Evolutionary conservation across 2,797 vertebrate genomes (phyloP), one percentile per base, ranked within the genome.

Genomic region (Rhodeus uyekii): DNA sequence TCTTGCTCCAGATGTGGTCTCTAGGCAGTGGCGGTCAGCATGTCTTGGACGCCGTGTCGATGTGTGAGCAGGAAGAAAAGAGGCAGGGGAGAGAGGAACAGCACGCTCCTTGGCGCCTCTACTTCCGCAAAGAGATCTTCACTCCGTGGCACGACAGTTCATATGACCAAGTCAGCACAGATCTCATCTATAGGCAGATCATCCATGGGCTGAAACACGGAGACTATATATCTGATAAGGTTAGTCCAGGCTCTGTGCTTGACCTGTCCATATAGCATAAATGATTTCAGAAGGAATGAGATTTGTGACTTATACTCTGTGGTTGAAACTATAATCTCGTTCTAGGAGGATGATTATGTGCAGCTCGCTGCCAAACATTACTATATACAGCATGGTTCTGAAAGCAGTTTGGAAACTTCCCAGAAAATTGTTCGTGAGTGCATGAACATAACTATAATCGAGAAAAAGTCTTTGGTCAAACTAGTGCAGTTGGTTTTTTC

Each of bases 81-180:
- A 95, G 95, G 84, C 92, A 90, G n/a, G 95, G 95, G 0, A 92
- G 84, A 0, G 91, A 92, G 0, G 96, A 97, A 76, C 94, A 93
- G 81, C 90, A 95, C 0, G 83, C 96, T 0, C 95, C 95, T 53
- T 99, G 97, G 97, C 92, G 88, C 1, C 88, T 99, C 24, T 95
- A 94, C 88, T 93, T 98, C 89, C 95, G 95, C 14, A 99, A 99
- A 89, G 96, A 99, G 83, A 92, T 97, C 87, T 99, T 99, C 88
- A 93, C 92, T 0, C 97, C 98, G 1, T 99, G 98, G 98, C 98
- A 98, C 8, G 89, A 95, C 90, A 95, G 93, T 88, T 88, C 39
- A 9, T 46, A 87, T 27, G 98, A 99, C 84, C 86, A 91, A 0
- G 18, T 96, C 88, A 96, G 97, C 94, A 98, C 97, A 0, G 92